Conservation (phyloP, 2,113 vertebrate species). For the Melanostigma gelatinosum region DNA sequence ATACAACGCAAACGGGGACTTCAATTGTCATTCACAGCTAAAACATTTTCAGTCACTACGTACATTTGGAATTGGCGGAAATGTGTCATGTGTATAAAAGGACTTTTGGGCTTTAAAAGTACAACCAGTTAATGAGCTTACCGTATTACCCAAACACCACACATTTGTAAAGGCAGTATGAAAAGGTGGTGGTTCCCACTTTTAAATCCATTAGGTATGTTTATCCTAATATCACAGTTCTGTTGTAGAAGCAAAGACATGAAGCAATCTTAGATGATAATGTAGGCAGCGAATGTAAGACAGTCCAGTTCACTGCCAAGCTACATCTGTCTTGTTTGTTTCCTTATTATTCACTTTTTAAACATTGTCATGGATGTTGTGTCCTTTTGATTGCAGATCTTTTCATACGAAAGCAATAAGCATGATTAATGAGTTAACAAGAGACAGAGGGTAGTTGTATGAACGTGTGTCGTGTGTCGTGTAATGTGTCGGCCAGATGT, state of each 20-base stretch:
- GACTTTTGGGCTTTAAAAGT: background rate
- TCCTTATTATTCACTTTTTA: background rate
- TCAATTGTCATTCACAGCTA: constrained; percentile 1
- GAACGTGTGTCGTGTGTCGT: constrained; percentile 61
- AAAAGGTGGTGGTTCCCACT: background rate
- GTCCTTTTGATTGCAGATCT: background rate
- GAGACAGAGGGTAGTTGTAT: constrained; percentile 13
- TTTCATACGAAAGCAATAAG: constrained; percentile 16
- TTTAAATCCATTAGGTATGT: background rate
- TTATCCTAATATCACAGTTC: background rate
- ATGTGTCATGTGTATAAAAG: background rate
- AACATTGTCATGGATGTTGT: constrained; percentile 2
- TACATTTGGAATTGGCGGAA: constrained; percentile 1
- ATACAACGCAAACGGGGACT: background rate
- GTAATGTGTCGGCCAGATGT: constrained; percentile 71
- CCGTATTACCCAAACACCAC: background rate
- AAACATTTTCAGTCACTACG: background rate
- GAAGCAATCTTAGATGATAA: background rate
- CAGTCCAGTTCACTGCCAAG: background rate
- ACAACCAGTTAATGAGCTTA: background rate
- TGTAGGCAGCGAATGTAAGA: background rate
- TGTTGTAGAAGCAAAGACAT: background rate
- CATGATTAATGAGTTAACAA: constrained; percentile 48
- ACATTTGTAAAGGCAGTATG: background rate
- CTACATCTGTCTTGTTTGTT: background rate